These are phyloP conservation scores for Ailuropoda melanoleuca DNA, from an alignment of 2,113 vertebrate species.

Conservation along the genomic window DNA sequence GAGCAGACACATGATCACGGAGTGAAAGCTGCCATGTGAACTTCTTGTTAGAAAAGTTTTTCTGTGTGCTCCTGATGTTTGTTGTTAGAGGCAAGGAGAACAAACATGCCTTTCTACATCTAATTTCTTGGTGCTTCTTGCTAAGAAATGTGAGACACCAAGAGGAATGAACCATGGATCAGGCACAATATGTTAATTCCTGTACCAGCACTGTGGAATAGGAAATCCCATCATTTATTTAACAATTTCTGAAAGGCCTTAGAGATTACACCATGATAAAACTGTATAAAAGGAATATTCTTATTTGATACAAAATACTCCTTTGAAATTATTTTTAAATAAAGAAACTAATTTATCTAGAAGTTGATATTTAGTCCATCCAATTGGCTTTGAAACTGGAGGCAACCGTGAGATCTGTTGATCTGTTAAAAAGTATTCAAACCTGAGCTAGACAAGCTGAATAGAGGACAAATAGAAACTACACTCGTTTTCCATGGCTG, in stretches of 20 bases:
- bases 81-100: not conserved
- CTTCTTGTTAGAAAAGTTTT: not conserved
- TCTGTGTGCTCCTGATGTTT: not conserved
- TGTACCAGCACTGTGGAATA: not conserved
- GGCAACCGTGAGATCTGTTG: not conserved
- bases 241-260: not conserved
- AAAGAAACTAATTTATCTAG: not conserved
- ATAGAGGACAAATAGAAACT: not conserved
- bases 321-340: constrained; percentile 10
- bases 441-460: not conserved
- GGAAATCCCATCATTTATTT: not conserved
- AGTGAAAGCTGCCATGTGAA: not conserved
- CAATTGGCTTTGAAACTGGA: not conserved
- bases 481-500: not conserved
- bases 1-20: not conserved
- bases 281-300: not conserved
- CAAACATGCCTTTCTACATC: not conserved
- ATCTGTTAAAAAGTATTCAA: not conserved
- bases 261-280: not conserved
- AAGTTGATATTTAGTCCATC: not conserved
- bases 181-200: not conserved
- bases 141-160: not conserved
- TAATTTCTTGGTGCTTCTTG: not conserved
- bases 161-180: not conserved
- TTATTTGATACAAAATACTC: not conserved